phyloP scores from a whole-genome alignment of 2,797 vertebrate genomes.

The Cephalopachus bancanus region DNA sequence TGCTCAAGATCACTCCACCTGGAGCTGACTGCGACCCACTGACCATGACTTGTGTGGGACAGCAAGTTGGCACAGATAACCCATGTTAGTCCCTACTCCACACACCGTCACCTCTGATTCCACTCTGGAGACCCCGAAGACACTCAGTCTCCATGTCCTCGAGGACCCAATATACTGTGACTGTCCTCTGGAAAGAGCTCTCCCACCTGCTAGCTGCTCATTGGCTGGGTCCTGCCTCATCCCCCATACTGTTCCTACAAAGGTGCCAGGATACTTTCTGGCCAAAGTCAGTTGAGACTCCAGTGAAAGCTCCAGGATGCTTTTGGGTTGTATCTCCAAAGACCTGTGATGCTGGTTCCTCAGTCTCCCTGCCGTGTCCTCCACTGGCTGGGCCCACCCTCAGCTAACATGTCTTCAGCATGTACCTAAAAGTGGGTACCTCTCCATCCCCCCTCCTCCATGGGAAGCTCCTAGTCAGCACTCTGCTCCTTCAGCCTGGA shows the following conservation, averaged over 20 bases:
- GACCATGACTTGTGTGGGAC: background rate
- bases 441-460: background rate
- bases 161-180: background rate
- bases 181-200: background rate
- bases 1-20: background rate
- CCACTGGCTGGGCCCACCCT: background rate
- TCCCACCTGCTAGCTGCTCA: background rate
- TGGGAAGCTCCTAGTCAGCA: background rate
- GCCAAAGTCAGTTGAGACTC: background rate
- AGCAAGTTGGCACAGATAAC: background rate
- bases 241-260: background rate
- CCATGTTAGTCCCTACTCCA: background rate
- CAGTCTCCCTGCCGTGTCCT: background rate
- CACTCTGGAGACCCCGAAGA: background rate
- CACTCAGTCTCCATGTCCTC: accelerated
- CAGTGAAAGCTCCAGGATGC: background rate
- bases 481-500: background rate
- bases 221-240: background rate
- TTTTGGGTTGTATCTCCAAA: background rate
- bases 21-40: background rate
- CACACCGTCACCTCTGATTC: background rate
- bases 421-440: background rate
- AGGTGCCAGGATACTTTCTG: background rate
- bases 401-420: background rate
- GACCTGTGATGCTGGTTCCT: background rate